Percentiles rank a stretch among this genome's conserved stretches.
phyloP scores from a whole-genome alignment of 1,140 invertebrate genomes.

The Tetramorium simillimum region DNA sequence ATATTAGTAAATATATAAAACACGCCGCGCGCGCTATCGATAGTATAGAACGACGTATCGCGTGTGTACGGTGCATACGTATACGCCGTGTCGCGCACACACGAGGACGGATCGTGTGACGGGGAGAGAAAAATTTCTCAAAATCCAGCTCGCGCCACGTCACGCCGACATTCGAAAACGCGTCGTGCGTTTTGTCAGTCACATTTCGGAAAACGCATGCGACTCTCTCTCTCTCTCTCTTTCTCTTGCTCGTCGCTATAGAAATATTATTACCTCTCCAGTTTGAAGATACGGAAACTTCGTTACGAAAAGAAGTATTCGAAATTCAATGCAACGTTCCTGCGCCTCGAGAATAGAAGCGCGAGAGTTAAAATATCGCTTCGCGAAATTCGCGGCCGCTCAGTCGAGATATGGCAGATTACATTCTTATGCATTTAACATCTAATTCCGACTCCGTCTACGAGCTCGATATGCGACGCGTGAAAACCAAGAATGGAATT shows the following conservation, averaged over 20 bases:
- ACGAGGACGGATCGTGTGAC: neutral
- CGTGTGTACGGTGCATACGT: neutral
- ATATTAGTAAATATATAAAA: slow-evolving; percentile 65
- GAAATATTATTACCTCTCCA: neutral
- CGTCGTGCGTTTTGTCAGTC: neutral
- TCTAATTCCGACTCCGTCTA: neutral
- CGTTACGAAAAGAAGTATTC: neutral
- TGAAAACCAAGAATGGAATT: slow-evolving; percentile 13
- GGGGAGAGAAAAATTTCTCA: slow-evolving; percentile 9
- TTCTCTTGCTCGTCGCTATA: neutral
- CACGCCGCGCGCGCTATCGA: slow-evolving; percentile 32
- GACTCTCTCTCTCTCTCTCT: neutral
- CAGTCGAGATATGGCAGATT: neutral
- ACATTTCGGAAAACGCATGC: slow-evolving; percentile 11
- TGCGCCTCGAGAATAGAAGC: neutral
- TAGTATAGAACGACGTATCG: slow-evolving; percentile 19
- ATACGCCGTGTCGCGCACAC: neutral
- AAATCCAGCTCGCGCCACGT: neutral
- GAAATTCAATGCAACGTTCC: slow-evolving; percentile 4
- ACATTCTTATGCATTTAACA: slow-evolving; percentile 11
- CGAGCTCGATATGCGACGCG: neutral
- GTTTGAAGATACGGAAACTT: slow-evolving; percentile 2
- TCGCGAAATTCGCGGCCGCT: neutral
- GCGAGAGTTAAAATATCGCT: neutral
- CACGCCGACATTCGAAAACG: neutral